phyloP scores from a whole-genome alignment of 2,888 invertebrate genomes.

The Sarcophaga variegata region DNA sequence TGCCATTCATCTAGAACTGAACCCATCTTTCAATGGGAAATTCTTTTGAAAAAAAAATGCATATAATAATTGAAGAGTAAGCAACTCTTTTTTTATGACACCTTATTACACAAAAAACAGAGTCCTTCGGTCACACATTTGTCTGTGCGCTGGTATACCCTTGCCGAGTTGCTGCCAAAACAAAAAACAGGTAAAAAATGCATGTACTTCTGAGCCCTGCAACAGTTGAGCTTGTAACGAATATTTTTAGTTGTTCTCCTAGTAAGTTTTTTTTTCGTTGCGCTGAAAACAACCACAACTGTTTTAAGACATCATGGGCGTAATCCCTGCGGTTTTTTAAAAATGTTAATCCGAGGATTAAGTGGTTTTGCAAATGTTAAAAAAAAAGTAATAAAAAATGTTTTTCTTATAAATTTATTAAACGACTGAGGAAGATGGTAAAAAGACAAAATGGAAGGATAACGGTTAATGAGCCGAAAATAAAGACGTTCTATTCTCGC shows the following conservation, averaged over 20 bases:
- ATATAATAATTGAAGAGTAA: slow-evolving; percentile 36
- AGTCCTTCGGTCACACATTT: not conserved
- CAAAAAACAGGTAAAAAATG: slow-evolving; percentile 56
- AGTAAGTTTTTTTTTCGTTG: slow-evolving; percentile 39
- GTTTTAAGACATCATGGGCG: slow-evolving; percentile 42
- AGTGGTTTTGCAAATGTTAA: slow-evolving; percentile 8
- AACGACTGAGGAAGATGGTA: too few species aligned
- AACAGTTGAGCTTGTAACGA: not conserved
- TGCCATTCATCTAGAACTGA: slow-evolving; percentile 70
- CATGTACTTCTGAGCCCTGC: not conserved
- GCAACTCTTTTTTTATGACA: slow-evolving; percentile 64
- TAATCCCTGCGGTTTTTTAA: slow-evolving; percentile 58
- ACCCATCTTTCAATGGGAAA: slow-evolving; percentile 23
- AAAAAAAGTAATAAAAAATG: not conserved
- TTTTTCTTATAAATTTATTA: too few species aligned
- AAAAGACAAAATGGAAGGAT: too few species aligned
- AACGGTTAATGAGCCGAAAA: too few species aligned
- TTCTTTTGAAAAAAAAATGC: slow-evolving; percentile 25
- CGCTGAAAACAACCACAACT: slow-evolving; percentile 9
- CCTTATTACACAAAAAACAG: slow-evolving; percentile 21
- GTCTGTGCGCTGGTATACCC: slow-evolving; percentile 3
- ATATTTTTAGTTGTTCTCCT: slow-evolving; percentile 16
- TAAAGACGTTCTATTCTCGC: too few species aligned
- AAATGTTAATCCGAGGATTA: slow-evolving; percentile 47
- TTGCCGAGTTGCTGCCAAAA: not conserved